Conservation (phyloP, 1,140 invertebrate genomes). For the Psilanteris sp. region DNA sequence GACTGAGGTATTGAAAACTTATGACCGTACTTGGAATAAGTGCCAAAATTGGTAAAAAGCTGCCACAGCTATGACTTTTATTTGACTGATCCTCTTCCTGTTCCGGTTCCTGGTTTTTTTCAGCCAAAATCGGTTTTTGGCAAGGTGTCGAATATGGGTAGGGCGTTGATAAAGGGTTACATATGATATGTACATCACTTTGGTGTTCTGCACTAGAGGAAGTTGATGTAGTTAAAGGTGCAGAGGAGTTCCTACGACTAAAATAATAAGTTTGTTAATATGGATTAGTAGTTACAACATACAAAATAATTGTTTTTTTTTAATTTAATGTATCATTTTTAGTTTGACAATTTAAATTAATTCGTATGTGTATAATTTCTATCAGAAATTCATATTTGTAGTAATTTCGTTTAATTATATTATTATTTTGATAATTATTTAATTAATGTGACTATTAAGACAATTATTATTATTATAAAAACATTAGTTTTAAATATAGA, state of each 20-base stretch:
- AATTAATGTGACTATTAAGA: too few relatives aligned
- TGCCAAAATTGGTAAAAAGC: constrained; percentile 75
- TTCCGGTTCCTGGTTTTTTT: constrained; percentile 37
- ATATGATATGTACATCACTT: constrained; percentile 70
- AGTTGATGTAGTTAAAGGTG: constrained; percentile 29
- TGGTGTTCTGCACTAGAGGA: constrained; percentile 7
- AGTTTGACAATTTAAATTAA: too few relatives aligned
- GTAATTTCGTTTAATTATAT: too few relatives aligned
- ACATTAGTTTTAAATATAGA: too few relatives aligned
- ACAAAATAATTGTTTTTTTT: too few relatives aligned
- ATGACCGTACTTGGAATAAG: constrained; percentile 77
- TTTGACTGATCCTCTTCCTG: constrained; percentile 55
- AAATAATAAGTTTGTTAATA: not conserved
- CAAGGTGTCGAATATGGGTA: constrained; percentile 72
- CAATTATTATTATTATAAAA: too few relatives aligned
- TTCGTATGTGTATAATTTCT: too few relatives aligned
- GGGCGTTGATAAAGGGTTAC: constrained; percentile 70
- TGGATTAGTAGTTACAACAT: too few relatives aligned
- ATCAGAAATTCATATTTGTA: too few relatives aligned
- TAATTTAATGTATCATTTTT: too few relatives aligned
- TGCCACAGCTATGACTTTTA: constrained; percentile 74
- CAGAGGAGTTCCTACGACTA: constrained; percentile 52
- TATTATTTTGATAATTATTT: too few relatives aligned
- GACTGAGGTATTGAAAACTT: constrained; percentile 78
- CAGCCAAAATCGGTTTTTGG: constrained; percentile 46